Evolutionary conservation across 2,888 invertebrate species (phyloP), one percentile per base, ranked within the genome.

Genomic region (Drosophila fulvimacula): DNA sequence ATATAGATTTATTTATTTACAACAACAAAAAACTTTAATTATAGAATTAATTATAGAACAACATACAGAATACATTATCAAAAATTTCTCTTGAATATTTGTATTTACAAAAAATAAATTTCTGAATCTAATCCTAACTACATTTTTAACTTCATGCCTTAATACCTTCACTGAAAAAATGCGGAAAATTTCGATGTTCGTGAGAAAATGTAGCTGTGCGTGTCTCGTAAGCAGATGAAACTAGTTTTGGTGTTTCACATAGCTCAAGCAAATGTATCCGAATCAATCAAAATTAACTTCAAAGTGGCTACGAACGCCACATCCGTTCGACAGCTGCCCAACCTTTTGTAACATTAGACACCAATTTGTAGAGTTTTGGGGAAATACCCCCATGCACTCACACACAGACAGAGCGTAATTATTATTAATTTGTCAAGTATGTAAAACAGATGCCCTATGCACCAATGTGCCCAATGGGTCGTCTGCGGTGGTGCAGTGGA

Each of bases 341-440:
- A 52, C 34, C n/a, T 64, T 41, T 53, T 53, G 52, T 58, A 62
- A 53, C 66, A 59, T 75, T 67, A 73, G 62, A 48, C 24, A 56
- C 17, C 57, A 63, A 77, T 63, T 69, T 77, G 60, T 69, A 15
- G 58, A 52, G 68, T 44, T 58, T 55, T 52, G 52, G 34, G 52
- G 73, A 41, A 59, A 59, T 58, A 39, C 57, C 51, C 51, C 49
- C 63, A 75, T 76, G 76, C 71, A 63, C 56, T 17, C 32, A 44
- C 53, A 49, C 55, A 38, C 51, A 63, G 64, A 69, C 32, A 71
- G 60, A 74, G 75, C 64, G 82, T 85, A 88, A 88, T 88, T 82
- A 82, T 88, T 88, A 88, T 85, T 81, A 88, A 88, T 85, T 85
- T 85, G 85, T 88, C 88, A 85, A 88, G 88, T 82, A 85, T 88